Evolutionary conservation across 2,113 vertebrate species (phyloP), one percentile per base, ranked within the genome.

Genomic region (Cololabis saira): DNA sequence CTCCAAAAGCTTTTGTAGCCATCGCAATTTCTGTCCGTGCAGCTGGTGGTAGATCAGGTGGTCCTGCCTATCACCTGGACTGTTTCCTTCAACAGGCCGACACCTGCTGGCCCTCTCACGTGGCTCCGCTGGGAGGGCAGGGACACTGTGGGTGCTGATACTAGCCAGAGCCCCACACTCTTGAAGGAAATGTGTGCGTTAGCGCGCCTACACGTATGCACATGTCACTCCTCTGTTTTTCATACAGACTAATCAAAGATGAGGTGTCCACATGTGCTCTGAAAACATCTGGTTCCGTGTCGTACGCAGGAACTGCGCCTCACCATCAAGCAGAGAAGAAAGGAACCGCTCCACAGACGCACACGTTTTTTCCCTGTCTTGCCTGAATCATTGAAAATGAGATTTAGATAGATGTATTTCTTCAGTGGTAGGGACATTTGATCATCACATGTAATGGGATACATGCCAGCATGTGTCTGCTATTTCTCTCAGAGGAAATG

Each of bases 271-370:
- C 83, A 85, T 87, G 82, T 87, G 83, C 58, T 9, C 71, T 69
- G 47, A 15, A 68, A 80, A 87, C 86, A 89, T 90, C 90, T 90
- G 89, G 78, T 83, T 85, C 80, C 82, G 48, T 11, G 68, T 83
- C 54, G 11, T 51, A 67, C 14, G 43, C 80, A 78, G 82, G 74
- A 88, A 80, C 84, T 82, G 51, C 12, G 58, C 73, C 58, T 81
- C 76, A 52, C 59, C 72, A 81, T 85, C 68, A 50, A 73, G 67
- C 72, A 61, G 27, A 47, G 40, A 62, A 49, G 33, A 53, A 41
- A 47, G 19, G 45, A 63, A 48, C 57, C 12, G 12, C 1, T 40
- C 13, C 10, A 9, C 4, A 51, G 16, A 24, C 50, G 30, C 30
- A 40, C 56, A 59, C 43, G 2, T 13, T 24, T n/a, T 53, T 45